Base-by-base conservation (phyloP, 1,140 invertebrate species). In the Formica selysi region DNA sequence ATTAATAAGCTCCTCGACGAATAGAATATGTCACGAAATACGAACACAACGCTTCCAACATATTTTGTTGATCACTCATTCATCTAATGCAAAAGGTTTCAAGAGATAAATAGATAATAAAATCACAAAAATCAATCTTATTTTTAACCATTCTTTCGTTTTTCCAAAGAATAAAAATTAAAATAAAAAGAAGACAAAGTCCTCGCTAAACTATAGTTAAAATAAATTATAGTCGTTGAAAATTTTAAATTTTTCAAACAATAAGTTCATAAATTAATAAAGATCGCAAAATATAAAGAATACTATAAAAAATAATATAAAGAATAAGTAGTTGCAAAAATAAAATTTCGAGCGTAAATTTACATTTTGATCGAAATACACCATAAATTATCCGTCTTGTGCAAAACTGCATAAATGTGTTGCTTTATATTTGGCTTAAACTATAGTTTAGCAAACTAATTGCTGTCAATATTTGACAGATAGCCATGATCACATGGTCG, bases 21-120 rank as follows among this genome's bases (percentile, higher is more conserved):
- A 64, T 65, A 78, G 41, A 78, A 79, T 79, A 54, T 29, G 16
- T 65, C n/a, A 62, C 29, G 7, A 51, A 79, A 79, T 79, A 44
- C 29, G 65, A 65, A 74, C 51, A 32, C n/a, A 11, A 74, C 51
- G n/a, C n/a, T 74, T 74, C 38, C 29, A 57, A 51, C 32, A 74
- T 57, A 74, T 74, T 74, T 74, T 57, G 29, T 26, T 74, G n/a
- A 74, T 57, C 29, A 11, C n/a, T 19, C 6, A 32, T 11, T 57
- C 11, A 57, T 5, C 6, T 38, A 38, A 73, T 32, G n/a, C 16
- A 3, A 13, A 71, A 11, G 36, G 6, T 57, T 74, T 74, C 36
- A 74, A 73, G 11, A 19, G 54, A 36, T 36, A 57, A 19, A 57
- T 51, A 19, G 16, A 51, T 51, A 51, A 51, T 51, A 6, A 51